Conservation (phyloP, 2,113 vertebrate species). For the Pagrus major region DNA sequence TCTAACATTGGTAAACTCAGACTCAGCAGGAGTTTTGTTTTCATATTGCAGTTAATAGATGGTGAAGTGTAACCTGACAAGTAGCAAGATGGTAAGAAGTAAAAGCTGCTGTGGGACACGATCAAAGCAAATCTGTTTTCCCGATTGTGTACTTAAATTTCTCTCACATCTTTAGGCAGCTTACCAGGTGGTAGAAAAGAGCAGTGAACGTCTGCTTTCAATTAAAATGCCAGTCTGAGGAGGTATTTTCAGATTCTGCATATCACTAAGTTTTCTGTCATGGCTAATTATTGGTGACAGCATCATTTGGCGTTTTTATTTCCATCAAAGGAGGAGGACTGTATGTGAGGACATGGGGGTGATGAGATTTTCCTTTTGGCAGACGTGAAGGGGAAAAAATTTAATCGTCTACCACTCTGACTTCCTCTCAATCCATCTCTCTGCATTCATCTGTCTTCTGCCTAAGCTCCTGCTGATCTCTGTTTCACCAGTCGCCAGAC, state of each 20-base stretch:
- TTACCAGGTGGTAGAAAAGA: constrained; percentile 34
- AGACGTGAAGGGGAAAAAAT: constrained; percentile 32
- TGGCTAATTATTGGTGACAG: constrained; percentile 48
- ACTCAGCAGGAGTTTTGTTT: background rate
- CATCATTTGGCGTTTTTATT: constrained; percentile 54
- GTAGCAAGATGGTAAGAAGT: constrained; percentile 9
- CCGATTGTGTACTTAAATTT: constrained; percentile 28
- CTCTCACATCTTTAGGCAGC: constrained; percentile 32
- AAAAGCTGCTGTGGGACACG: constrained; percentile 31
- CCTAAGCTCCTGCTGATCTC: constrained; percentile 30
- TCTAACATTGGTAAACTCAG: background rate
- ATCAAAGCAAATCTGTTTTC: constrained; percentile 67
- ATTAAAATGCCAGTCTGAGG: constrained; percentile 63
- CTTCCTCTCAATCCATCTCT: constrained; percentile 47
- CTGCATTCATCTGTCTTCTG: constrained; percentile 42
- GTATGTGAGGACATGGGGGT: constrained; percentile 39
- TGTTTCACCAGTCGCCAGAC: constrained; percentile 21
- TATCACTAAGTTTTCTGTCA: constrained; percentile 37
- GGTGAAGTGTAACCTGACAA: constrained; percentile 27
- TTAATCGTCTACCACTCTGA: constrained; percentile 28
- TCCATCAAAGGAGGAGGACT: constrained; percentile 36
- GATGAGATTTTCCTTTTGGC: constrained; percentile 58
- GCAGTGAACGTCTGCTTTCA: constrained; percentile 53
- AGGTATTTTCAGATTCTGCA: constrained; percentile 30
- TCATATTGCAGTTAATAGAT: constrained; percentile 6